These are phyloP conservation scores for Haplochromis vanheusdeni DNA, from an alignment of 2,113 vertebrate genomes.

Conservation along the genomic window DNA sequence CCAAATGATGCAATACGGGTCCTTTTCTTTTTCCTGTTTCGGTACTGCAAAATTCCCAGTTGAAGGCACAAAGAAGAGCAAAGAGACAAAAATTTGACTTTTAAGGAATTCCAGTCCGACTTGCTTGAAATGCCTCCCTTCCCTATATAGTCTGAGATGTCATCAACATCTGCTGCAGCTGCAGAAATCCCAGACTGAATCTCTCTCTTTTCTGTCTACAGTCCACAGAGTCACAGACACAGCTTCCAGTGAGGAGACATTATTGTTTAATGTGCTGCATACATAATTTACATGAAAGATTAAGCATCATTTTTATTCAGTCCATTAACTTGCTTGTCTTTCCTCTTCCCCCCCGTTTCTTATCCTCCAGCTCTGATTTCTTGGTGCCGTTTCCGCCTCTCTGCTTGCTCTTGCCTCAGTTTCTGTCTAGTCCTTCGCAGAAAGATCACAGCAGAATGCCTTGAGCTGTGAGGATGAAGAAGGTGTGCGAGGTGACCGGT, in stretches of 20 bases:
- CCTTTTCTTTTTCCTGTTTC: not conserved
- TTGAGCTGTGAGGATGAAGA: constrained; percentile 13
- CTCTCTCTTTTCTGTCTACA: not conserved
- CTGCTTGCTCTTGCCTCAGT: constrained; percentile 5
- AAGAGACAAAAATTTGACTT: not conserved
- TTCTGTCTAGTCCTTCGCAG: constrained; percentile 30
- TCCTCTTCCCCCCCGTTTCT: not conserved
- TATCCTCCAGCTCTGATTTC: not conserved
- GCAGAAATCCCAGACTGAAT: constrained; percentile 1
- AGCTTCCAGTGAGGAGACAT: constrained; percentile 10
- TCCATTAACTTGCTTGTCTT: not conserved
- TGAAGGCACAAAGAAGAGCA: constrained; percentile 4
- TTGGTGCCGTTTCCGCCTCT: not conserved
- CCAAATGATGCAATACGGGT: not conserved
- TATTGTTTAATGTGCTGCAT: not conserved
- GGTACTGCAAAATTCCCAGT: not conserved
- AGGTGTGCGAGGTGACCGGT: not conserved
- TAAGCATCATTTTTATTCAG: not conserved
- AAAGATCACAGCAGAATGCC: constrained; percentile 15
- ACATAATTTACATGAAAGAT: not conserved
- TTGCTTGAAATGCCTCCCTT: constrained; percentile 17
- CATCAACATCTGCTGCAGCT: constrained; percentile 50
- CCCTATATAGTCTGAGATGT: constrained; percentile 41
- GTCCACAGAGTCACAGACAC: constrained; percentile 22
- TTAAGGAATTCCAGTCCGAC: constrained; percentile 30